These are phyloP conservation scores for Stenodema calcarata DNA, from an alignment of 2,888 invertebrate genomes.

Conservation along the genomic window DNA sequence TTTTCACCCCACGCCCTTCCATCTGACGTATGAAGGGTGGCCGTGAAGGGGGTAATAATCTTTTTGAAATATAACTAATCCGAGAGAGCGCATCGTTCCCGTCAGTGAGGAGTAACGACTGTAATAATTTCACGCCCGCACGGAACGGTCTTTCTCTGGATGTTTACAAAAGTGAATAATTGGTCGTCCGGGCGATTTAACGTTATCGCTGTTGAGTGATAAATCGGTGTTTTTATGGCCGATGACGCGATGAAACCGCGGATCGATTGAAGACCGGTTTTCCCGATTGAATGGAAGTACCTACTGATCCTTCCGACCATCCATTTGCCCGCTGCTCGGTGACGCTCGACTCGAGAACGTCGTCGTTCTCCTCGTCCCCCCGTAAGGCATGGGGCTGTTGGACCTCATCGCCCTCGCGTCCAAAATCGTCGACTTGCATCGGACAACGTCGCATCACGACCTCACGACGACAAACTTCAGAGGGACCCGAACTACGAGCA, in stretches of 20 bases:
- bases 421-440: background rate
- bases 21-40: background rate
- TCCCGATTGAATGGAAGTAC: background rate
- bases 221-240: background rate
- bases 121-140: background rate
- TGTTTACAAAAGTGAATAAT: background rate
- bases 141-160: background rate
- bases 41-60: background rate
- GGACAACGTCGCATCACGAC: background rate
- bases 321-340: background rate
- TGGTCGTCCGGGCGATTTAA: background rate
- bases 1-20: background rate
- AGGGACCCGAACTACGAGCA: slow-evolving; percentile 42
- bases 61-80: slow-evolving; percentile 32
- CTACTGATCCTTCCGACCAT: background rate
- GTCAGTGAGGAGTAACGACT: background rate
- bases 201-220: background rate
- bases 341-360: slow-evolving; percentile 78
- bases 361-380: slow-evolving; percentile 70
- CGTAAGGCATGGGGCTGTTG: slow-evolving; percentile 3
- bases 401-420: slow-evolving; percentile 19
- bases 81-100: background rate
- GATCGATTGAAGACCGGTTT: background rate
- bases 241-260: background rate
- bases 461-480: slow-evolving; percentile 16